Evolutionary conservation across 2,797 vertebrate genomes (phyloP).

Genomic region (Enteromius argenteus): DNA sequence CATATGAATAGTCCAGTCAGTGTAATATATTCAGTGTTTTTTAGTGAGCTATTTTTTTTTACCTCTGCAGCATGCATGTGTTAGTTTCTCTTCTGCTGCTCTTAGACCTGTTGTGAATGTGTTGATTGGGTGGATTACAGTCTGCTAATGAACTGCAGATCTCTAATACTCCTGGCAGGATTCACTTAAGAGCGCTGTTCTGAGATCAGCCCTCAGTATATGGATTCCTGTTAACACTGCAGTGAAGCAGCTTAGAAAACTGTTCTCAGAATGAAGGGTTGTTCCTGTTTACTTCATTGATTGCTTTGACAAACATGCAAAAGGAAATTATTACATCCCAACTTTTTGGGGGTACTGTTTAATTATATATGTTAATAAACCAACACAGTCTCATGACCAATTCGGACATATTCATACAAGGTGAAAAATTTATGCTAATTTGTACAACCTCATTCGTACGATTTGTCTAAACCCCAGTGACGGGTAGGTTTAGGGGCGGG

Average conservation of each 20-base stretch:
- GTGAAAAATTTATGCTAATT: too few species aligned
- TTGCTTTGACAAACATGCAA: not conserved
- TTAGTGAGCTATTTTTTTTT: conserved; percentile 21
- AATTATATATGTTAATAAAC: not conserved
- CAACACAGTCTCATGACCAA: too few species aligned
- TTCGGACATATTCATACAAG: too few species aligned
- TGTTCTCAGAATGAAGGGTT: not conserved
- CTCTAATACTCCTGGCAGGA: not conserved
- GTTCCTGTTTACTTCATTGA: not conserved
- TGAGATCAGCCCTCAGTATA: not conserved
- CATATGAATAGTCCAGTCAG: not conserved
- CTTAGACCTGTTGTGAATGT: conserved; percentile 34
- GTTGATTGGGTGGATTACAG: conserved; percentile 36
- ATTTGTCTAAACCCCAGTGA: too few species aligned
- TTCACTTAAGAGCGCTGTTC: not conserved
- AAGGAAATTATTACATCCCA: not conserved
- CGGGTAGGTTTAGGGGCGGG: too few species aligned
- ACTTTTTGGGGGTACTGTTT: not conserved
- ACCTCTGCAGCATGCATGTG: not conserved
- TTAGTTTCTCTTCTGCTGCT: conserved; percentile 7
- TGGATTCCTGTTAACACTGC: not conserved
- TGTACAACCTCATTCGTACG: too few species aligned
- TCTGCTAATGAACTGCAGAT: conserved; percentile 40
- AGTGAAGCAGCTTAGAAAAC: not conserved
- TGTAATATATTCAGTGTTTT: conserved; percentile 34